A percentile compares a stretch with the other conserved stretches of the same genome.
Conservation (phyloP, 2,797 vertebrate genomes). For the Aplochiton taeniatus region DNA sequence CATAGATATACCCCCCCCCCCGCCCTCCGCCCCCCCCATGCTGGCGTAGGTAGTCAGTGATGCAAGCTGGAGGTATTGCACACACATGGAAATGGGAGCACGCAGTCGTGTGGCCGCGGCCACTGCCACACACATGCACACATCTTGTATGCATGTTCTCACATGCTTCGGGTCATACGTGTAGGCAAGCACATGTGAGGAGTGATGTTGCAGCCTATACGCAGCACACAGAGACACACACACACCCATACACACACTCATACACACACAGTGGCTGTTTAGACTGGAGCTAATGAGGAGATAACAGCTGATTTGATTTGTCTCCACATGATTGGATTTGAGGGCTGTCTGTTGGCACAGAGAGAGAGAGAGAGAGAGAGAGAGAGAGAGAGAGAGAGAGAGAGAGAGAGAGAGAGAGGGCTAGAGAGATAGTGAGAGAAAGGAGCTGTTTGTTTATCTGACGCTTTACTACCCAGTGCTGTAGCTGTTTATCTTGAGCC, state of each 20-base stretch:
- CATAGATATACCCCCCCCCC: background rate
- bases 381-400: no score
- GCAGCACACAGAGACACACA: slow-evolving; percentile 20
- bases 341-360: background rate
- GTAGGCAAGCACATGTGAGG: slow-evolving; percentile 11
- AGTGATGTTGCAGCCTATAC: background rate
- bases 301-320: slow-evolving; percentile 91
- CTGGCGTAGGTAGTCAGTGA: slow-evolving; percentile 71
- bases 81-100: background rate
- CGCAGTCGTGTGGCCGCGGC: background rate
- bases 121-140: background rate
- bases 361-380: background rate
- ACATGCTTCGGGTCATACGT: slow-evolving; percentile 15
- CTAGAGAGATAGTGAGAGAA: no score
- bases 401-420: no score
- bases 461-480: no score
- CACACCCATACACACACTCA: slow-evolving; percentile 17
- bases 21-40: slow-evolving; percentile 53
- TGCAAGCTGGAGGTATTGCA: slow-evolving; percentile 52
- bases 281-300: slow-evolving; percentile 92
- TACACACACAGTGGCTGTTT: slow-evolving; percentile 71
- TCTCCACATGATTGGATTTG: slow-evolving; percentile 59
- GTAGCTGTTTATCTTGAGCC: no score
- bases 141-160: slow-evolving; percentile 19
- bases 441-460: no score